A percentile compares a stretch with the other conserved stretches of the same genome.
phyloP scores from a whole-genome alignment of 2,888 invertebrate genomes.

The Camponotus fellah region DNA sequence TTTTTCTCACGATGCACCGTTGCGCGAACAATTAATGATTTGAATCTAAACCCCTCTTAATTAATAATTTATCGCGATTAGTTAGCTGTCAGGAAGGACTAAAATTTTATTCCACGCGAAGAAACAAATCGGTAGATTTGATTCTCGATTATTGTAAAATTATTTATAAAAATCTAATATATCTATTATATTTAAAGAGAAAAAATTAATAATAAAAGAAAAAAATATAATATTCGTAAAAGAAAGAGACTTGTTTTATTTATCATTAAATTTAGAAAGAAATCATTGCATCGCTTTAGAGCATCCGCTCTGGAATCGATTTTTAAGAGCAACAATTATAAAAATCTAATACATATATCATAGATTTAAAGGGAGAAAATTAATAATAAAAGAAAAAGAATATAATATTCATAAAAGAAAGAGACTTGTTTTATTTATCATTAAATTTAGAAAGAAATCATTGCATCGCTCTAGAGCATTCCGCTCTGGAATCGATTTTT shows the following conservation, averaged over 20 bases:
- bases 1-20: conserved; percentile 80
- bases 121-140: conserved; percentile 2
- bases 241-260: not conserved
- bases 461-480: not conserved
- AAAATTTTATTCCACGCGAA: conserved; percentile 14
- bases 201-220: not conserved
- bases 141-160: conserved; percentile 24
- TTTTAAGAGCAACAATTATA: not conserved
- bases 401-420: conserved; percentile 12
- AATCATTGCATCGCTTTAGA: not conserved
- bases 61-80: conserved; percentile 47
- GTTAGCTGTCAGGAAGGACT: conserved; percentile 17
- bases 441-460: not conserved
- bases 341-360: conserved; percentile 20
- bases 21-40: conserved; percentile 69
- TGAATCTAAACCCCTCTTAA: conserved; percentile 36
- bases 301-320: conserved; percentile 4
- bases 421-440: not conserved
- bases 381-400: not conserved
- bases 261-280: not conserved
- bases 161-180: conserved; percentile 9
- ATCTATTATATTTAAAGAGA: conserved; percentile 7
- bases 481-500: conserved; percentile 8
- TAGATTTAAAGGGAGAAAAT: not conserved
- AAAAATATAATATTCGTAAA: conserved; percentile 19